phyloP scores from a whole-genome alignment of 2,113 vertebrate species.

The Seriola dumerili region DNA sequence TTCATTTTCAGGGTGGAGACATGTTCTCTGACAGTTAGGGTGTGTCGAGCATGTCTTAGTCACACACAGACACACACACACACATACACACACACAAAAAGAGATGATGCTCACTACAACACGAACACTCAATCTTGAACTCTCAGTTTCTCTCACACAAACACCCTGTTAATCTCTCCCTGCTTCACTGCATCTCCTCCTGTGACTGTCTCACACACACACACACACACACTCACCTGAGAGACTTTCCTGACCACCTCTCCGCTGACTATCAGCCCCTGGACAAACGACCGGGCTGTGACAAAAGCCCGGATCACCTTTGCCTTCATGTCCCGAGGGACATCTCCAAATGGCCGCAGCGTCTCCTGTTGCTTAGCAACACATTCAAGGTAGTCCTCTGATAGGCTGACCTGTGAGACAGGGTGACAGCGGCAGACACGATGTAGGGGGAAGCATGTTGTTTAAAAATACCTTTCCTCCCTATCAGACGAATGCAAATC shows the following conservation, averaged over 20 bases:
- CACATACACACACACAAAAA: not conserved
- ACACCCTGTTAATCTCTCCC: constrained; percentile 11
- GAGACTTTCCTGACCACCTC: constrained; percentile 92
- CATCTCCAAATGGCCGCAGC: constrained; percentile 91
- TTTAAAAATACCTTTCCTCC: not conserved
- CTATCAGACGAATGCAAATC: not conserved
- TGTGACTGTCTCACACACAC: not conserved
- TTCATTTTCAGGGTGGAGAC: constrained; percentile 60
- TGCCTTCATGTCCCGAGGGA: constrained; percentile 89
- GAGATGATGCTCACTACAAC: not conserved
- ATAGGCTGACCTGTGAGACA: constrained; percentile 76
- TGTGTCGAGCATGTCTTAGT: constrained; percentile 35
- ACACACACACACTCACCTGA: constrained; percentile 84
- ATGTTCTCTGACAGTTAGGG: constrained; percentile 62
- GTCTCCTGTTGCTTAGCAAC: constrained; percentile 92
- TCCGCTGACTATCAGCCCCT: constrained; percentile 88
- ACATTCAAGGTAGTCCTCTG: constrained; percentile 94
- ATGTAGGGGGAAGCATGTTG: not conserved
- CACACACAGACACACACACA: constrained; percentile 7
- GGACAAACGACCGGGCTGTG: constrained; percentile 89
- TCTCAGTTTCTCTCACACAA: constrained; percentile 18
- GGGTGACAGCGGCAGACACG: not conserved
- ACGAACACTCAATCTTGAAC: not conserved
- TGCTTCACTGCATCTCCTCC: not conserved
- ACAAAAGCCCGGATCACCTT: constrained; percentile 90